These are phyloP conservation scores for Anarrhichthys ocellatus DNA, from an alignment of 2,113 vertebrate genomes.

Conservation along the genomic window DNA sequence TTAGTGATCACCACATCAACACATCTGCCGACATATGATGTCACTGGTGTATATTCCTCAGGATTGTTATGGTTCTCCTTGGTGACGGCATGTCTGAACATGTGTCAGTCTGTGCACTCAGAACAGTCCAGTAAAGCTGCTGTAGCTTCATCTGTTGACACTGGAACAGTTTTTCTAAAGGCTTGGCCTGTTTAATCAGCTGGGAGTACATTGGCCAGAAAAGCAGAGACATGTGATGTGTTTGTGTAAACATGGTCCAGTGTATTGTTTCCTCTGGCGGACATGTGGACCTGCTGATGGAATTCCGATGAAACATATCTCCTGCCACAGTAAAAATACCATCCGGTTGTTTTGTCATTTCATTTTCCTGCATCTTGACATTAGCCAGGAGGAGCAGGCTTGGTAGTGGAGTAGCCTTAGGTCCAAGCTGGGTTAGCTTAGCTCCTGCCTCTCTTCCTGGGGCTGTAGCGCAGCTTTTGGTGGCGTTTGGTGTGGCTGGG, in stretches of 20 bases:
- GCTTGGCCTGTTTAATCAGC: neutral
- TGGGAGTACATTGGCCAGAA: neutral
- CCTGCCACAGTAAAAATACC: too few relatives aligned
- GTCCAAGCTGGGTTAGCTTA: neutral
- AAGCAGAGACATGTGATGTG: neutral
- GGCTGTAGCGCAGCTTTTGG: neutral
- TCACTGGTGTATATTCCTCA: neutral
- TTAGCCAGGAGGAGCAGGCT: too few relatives aligned
- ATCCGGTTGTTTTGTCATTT: too few relatives aligned
- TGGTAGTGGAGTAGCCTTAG: neutral
- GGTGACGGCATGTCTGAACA: neutral
- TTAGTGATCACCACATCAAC: neutral
- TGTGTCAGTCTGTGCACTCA: too few relatives aligned
- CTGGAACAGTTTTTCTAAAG: too few relatives aligned
- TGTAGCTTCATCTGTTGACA: neutral
- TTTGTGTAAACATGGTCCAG: neutral
- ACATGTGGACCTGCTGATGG: neutral
- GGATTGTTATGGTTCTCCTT: neutral
- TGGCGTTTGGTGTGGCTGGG: neutral
- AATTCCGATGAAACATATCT: too few relatives aligned
- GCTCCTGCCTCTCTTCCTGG: neutral
- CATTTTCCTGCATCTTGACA: too few relatives aligned
- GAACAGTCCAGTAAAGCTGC: neutral
- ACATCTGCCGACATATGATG: neutral
- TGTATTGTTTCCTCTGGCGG: neutral